phyloP scores from a whole-genome alignment of 2,888 invertebrate genomes.

The Orthosia gracilis region DNA sequence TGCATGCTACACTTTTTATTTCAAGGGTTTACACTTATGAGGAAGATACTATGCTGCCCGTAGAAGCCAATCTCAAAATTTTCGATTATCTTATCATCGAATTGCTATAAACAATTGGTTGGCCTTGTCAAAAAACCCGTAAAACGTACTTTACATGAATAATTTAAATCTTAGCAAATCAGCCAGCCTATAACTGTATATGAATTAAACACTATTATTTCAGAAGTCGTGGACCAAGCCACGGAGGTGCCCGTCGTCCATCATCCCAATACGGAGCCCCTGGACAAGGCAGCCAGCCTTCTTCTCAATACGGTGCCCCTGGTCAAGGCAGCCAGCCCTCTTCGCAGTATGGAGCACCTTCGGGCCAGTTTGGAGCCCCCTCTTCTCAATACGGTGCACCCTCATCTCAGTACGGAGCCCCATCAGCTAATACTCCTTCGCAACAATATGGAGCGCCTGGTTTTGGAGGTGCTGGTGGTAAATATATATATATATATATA shows the following conservation, averaged over 20 bases:
- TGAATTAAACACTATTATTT: constrained; percentile 41
- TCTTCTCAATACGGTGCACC: constrained; percentile 71
- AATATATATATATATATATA: neutral
- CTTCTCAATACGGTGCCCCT: constrained; percentile 68
- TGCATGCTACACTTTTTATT: no score
- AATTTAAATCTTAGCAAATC: neutral
- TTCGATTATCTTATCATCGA: no score
- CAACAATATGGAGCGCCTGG: constrained; percentile 78
- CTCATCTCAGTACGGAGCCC: constrained; percentile 46
- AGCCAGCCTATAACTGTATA: neutral
- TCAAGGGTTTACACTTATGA: no score
- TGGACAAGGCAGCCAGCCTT: constrained; percentile 60
- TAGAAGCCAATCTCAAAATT: no score
- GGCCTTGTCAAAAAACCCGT: no score
- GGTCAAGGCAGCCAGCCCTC: constrained; percentile 67
- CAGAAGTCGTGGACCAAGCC: constrained; percentile 78
- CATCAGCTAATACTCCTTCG: constrained; percentile 33
- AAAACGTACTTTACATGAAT: no score
- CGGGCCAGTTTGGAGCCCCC: constrained; percentile 70
- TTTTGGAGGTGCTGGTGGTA: constrained; percentile 64
- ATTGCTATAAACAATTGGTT: no score
- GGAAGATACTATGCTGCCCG: no score
- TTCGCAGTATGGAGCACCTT: constrained; percentile 65
- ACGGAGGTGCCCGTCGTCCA: constrained; percentile 59
- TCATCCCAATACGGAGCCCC: constrained; percentile 72